Percentiles rank a stretch among this genome's conserved stretches.
Conservation (phyloP, 2,113 vertebrate genomes). For the Albula glossodonta region DNA sequence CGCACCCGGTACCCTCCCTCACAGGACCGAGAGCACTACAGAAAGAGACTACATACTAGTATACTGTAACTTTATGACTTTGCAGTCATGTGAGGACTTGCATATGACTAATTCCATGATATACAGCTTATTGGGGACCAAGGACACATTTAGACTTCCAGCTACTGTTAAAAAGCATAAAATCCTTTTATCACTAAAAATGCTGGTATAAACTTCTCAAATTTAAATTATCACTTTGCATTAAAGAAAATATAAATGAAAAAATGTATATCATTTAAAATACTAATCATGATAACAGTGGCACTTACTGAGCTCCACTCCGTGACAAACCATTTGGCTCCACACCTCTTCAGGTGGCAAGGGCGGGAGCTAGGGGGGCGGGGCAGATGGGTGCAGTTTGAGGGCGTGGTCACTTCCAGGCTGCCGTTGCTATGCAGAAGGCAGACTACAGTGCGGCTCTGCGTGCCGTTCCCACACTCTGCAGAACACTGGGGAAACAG, state of each 20-base stretch:
- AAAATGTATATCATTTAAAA: too few species aligned
- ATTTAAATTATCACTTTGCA: too few species aligned
- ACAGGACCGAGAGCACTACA: slow-evolving; percentile 77
- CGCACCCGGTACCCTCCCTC: slow-evolving; percentile 69
- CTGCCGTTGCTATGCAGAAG: slow-evolving; percentile 61
- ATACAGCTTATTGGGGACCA: too few species aligned
- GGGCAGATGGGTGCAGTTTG: slow-evolving; percentile 66
- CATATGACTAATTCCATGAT: too few species aligned
- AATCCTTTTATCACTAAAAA: too few species aligned
- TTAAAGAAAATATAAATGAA: too few species aligned
- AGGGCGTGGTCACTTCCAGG: slow-evolving; percentile 63
- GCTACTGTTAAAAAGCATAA: too few species aligned
- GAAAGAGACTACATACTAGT: neutral
- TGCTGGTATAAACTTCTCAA: too few species aligned
- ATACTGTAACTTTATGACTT: slow-evolving; percentile 17
- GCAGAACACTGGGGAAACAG: slow-evolving; percentile 71
- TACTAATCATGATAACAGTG: too few species aligned
- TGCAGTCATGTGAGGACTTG: slow-evolving; percentile 50
- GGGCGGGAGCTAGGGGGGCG: slow-evolving; percentile 69
- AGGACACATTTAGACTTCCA: too few species aligned
- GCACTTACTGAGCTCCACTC: slow-evolving; percentile 75
- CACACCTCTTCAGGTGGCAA: slow-evolving; percentile 71
- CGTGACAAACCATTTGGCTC: slow-evolving; percentile 73
- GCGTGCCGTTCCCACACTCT: slow-evolving; percentile 80
- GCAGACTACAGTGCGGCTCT: slow-evolving; percentile 74